Base-by-base conservation (phyloP, 2,888 invertebrate genomes). In the Synanthedon formicaeformis region DNA sequence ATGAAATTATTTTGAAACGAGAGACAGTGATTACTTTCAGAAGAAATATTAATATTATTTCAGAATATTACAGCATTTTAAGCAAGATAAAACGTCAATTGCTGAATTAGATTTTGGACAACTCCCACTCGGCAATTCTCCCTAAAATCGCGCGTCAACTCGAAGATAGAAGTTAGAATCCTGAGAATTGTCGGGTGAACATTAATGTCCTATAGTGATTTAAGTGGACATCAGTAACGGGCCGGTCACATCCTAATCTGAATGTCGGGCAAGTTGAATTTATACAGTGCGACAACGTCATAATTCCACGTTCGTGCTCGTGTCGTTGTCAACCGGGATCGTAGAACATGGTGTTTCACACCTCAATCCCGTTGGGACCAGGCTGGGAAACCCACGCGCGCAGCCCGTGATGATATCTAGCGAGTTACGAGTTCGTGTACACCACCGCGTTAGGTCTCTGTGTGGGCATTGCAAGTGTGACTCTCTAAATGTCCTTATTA, bases 221-320 rank as follows among this genome's bases (percentile, higher is more conserved):
- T 34, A 34, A 34, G 34, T 34, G 34, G 34, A 34, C 34, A 23
- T 23, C 5, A 10, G 34, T 34, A 34, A 34, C 34, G 34, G 34
- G 45, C 45, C 45, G 13, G 13, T 13, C 45, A 45, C 14, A 45
- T 45, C 55, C 68, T 73, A 73, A 73, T 73, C 74, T 73, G 67
- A 73, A 72, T 72, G 61, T 63, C 54, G 55, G 56, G 52, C 67
- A 55, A 62, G 54, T 57, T 59, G 56, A 55, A 63, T 62, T 58
- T 58, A 60, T 45, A 45, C 13, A 45, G 14, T 45, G 45, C 45
- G n/a, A 45, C 59, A 65, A 58, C 60, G 63, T 71, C 77, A 75
- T 79, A 78, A 78, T 69, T 78, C 67, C 68, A 63, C 58, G 59
- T 58, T 57, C 63, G 60, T 65, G 63, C 55, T 60, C 65, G 54